phyloP scores from a whole-genome alignment of 2,113 vertebrate genomes.

The Corynorhinus townsendii region DNA sequence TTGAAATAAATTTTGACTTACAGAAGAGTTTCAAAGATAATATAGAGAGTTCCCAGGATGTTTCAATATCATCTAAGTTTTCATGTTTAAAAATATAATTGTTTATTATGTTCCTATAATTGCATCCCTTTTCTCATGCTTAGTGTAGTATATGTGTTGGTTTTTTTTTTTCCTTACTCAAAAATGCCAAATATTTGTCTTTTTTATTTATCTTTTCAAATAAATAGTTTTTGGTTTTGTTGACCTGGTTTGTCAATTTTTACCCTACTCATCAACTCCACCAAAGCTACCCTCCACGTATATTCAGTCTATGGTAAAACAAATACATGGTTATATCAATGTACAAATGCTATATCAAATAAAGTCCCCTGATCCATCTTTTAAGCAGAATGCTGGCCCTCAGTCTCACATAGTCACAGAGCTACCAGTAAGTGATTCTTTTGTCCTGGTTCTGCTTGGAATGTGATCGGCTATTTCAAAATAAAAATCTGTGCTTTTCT shows the following conservation, averaged over 20 bases:
- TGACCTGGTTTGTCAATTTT: not conserved
- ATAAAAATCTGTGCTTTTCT: not conserved
- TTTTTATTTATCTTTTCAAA: slow-evolving; percentile 23
- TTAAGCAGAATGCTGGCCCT: not conserved
- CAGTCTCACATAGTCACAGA: not conserved
- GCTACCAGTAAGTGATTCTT: not conserved
- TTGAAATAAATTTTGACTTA: not conserved
- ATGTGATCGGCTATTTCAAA: not conserved
- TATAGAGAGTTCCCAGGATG: not conserved
- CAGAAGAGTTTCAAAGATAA: slow-evolving; percentile 18
- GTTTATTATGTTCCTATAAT: not conserved
- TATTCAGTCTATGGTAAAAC: not conserved
- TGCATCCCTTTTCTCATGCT: not conserved
- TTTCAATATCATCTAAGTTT: not conserved
- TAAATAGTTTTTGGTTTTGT: not conserved
- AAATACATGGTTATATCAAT: not conserved
- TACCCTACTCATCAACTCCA: not conserved
- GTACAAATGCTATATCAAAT: not conserved
- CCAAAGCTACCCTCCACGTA: not conserved
- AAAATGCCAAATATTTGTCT: not conserved
- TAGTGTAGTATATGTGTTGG: not conserved
- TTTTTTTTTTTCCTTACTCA: not conserved
- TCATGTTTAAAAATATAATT: not conserved
- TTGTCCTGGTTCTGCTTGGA: not conserved
- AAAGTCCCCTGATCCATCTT: not conserved